Percentiles rank a stretch among this genome's conserved stretches.
Conservation (phyloP, 2,113 vertebrate genomes). For the Epinephelus fuscoguttatus region DNA sequence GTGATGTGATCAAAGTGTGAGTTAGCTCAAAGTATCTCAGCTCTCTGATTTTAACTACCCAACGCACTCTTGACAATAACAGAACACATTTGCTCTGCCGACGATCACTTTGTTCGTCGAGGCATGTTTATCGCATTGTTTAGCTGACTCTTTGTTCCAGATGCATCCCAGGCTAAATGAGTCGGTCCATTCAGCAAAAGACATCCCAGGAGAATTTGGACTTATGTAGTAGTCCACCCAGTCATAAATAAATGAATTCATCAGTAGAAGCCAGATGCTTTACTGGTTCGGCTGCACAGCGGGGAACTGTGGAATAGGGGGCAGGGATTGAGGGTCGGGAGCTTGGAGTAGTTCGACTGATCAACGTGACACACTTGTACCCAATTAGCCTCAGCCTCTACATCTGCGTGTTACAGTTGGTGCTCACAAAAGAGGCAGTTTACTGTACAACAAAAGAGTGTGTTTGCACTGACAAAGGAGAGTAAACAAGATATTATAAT, state of each 20-base stretch:
- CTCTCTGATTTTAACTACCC: neutral
- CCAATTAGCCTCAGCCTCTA: constrained; percentile 13
- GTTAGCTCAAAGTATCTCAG: neutral
- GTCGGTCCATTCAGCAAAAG: constrained; percentile 27
- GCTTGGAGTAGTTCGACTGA: constrained; percentile 10
- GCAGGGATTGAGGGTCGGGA: constrained; percentile 2
- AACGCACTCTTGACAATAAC: neutral
- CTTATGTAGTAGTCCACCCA: neutral
- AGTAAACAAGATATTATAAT: neutral
- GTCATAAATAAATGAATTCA: constrained; percentile 63
- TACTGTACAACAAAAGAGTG: neutral
- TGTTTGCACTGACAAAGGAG: neutral
- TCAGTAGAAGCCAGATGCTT: constrained; percentile 16
- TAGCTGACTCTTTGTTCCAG: constrained; percentile 46
- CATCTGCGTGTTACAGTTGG: constrained; percentile 6
- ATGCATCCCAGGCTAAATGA: neutral
- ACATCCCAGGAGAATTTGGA: constrained; percentile 36
- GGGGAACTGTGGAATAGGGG: constrained; percentile 11
- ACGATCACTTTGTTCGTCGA: constrained; percentile 31
- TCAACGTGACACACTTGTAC: constrained; percentile 21
- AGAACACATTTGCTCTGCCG: constrained; percentile 6
- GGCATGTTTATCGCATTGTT: constrained; percentile 11
- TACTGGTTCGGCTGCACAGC: constrained; percentile 31
- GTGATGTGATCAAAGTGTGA: neutral
- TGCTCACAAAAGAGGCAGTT: neutral